Evolutionary conservation across 2,797 vertebrate species (phyloP), one percentile per base, ranked within the genome.

Genomic region (Knipowitschia caucasica): DNA sequence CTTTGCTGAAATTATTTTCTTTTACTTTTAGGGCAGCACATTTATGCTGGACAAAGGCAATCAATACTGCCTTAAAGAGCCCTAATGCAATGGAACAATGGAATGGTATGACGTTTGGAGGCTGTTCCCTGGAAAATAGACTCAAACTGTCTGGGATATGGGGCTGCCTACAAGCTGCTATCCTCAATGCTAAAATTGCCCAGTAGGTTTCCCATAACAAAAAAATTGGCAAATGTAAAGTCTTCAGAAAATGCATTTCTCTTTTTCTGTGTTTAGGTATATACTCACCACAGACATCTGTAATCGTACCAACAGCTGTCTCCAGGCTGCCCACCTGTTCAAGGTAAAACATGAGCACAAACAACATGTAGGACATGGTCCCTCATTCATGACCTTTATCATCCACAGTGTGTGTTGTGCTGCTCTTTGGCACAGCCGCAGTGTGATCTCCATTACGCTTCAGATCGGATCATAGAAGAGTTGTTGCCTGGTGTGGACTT

Each of bases 121-220:
- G 68, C 39, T 56, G 84, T 79, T 89, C 85, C 38, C 82, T 88
- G 61, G 88, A 92, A 51, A 86, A 92, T 49, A 88, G 91, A 54
- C 76, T 98, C 62, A 89, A 82, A 70, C 88, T 81, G 64, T 87
- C 89, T 72, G 97, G 96, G 56, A 73, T 93, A 59, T 96, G 95
- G 95, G 94, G 94, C 10, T 98, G 95, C 85, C 83, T 98, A 36
- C 94, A 92, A 75, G 95, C 93, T 61, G 95, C 93, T 4, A 77
- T 89, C 57, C 83, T 98, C 69, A 81, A 92, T 21, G 93, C 94
- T 51, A 98, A 98, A 78, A 95, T 96, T 73, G 94, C 95, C 44
- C 94, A 94, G 97, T 98, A 84, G 78, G 95, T 93, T 29, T 2
- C 39, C 1, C 26, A 39, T 46, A 38, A 5, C n/a, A 1, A 58